Percentiles rank a stretch among this genome's conserved stretches.
Evolutionary conservation across 2,888 invertebrate genomes (phyloP).

Genomic region (Chironomus riparius): DNA sequence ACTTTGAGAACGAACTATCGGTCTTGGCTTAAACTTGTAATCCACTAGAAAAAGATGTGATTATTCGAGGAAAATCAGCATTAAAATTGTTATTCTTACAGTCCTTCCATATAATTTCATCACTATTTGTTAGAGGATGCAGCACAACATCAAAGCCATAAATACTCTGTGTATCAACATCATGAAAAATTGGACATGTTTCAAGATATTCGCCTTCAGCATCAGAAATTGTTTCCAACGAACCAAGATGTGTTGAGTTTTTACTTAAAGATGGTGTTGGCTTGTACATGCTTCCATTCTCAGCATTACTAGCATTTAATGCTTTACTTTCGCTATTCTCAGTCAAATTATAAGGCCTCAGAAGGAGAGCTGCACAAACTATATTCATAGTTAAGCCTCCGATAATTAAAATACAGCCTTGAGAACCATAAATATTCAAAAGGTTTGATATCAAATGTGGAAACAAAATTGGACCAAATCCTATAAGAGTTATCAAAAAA

Average conservation of each 20-base stretch:
- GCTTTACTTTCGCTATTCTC: neutral
- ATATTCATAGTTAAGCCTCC: slow-evolving; percentile 54
- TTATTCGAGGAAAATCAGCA: neutral
- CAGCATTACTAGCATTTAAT: neutral
- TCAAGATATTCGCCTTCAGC: slow-evolving; percentile 31
- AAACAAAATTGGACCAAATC: slow-evolving; percentile 52
- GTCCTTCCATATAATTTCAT: slow-evolving; percentile 23
- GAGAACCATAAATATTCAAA: slow-evolving; percentile 48
- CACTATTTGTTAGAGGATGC: slow-evolving; percentile 43
- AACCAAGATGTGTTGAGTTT: neutral
- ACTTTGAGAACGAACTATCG: neutral
- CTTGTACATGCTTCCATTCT: neutral
- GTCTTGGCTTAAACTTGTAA: slow-evolving; percentile 5
- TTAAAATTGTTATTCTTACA: neutral
- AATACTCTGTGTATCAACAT: slow-evolving; percentile 35
- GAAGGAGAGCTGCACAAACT: slow-evolving; percentile 49
- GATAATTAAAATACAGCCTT: slow-evolving; percentile 54
- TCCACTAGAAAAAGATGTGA: neutral
- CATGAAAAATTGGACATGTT: slow-evolving; percentile 32
- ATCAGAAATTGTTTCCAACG: slow-evolving; percentile 26
- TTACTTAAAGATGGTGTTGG: slow-evolving; percentile 32
- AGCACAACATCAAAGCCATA: slow-evolving; percentile 36
- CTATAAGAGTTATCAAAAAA: neutral
- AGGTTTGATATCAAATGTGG: slow-evolving; percentile 52
- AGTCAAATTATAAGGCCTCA: slow-evolving; percentile 51